These are phyloP conservation scores for Parochlus steinenii DNA, from an alignment of 2,888 invertebrate genomes.

Conservation along the genomic window DNA sequence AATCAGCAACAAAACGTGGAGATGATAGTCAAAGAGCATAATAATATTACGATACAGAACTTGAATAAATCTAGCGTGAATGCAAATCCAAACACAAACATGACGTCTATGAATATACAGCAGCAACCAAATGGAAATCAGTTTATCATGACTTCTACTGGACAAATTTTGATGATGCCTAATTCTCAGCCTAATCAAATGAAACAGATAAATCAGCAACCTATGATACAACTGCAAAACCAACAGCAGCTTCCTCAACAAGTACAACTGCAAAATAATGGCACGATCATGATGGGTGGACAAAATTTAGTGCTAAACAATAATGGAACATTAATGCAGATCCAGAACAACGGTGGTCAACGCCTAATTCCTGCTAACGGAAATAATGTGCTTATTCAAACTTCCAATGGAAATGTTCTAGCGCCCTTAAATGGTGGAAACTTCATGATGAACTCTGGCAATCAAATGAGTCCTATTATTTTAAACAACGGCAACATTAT, in stretches of 20 bases:
- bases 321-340: constrained; percentile 8
- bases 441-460: constrained; percentile 3
- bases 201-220: too few species aligned
- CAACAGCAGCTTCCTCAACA: constrained; percentile 1
- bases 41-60: not conserved
- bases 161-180: constrained; percentile 29
- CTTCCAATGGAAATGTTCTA: constrained; percentile 9
- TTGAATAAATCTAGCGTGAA: not conserved
- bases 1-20: constrained; percentile 27
- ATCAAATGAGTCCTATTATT: constrained; percentile 10
- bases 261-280: too few species aligned
- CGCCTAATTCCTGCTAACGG: constrained; percentile 1
- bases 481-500: constrained; percentile 10
- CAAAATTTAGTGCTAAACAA: constrained; percentile 10
- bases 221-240: constrained; percentile 12
- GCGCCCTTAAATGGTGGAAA: constrained; percentile 6
- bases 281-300: too few species aligned
- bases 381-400: constrained; percentile 10
- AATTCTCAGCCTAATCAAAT: too few species aligned
- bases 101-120: not conserved
- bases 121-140: constrained; percentile 19
- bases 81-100: constrained; percentile 1
- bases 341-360: constrained; percentile 5
- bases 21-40: constrained; percentile 19
- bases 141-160: constrained; percentile 30